A percentile compares a stretch with the other conserved stretches of the same genome.
These are phyloP conservation scores for Eristalis tenax DNA, from an alignment of 2,888 invertebrate genomes.

Conservation along the genomic window DNA sequence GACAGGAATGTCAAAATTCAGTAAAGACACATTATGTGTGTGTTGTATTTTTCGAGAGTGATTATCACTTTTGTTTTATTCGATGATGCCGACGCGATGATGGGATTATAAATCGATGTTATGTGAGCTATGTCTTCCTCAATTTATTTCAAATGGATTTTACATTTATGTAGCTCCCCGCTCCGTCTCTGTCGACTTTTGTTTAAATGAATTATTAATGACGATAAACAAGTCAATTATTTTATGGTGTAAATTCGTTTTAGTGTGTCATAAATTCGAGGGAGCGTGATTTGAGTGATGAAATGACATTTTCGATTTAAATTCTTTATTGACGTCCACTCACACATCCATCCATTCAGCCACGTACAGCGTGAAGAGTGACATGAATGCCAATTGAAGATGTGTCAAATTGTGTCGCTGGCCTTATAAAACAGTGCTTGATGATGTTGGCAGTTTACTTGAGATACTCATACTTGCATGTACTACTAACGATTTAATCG, in stretches of 20 bases:
- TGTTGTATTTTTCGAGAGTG: neutral
- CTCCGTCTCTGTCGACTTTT: neutral
- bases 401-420: neutral
- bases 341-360: neutral
- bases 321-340: neutral
- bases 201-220: constrained; percentile 57
- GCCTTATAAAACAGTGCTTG: neutral
- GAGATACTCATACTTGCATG: neutral
- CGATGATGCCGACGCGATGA: constrained; percentile 18
- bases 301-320: neutral
- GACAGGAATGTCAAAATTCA: constrained; percentile 33
- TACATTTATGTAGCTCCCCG: neutral
- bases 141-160: constrained; percentile 41
- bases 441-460: neutral
- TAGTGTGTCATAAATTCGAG: constrained; percentile 28
- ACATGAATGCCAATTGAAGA: neutral
- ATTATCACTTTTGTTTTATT: constrained; percentile 42
- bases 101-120: constrained; percentile 28
- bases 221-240: constrained; percentile 35
- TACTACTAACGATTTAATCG: neutral
- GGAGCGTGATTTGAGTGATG: constrained; percentile 1
- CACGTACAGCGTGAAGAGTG: neutral
- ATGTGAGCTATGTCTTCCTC: constrained; percentile 31
- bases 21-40: neutral
- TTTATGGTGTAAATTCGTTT: constrained; percentile 26